phyloP scores from a whole-genome alignment of 2,113 vertebrate species.

The Charina bottae region DNA sequence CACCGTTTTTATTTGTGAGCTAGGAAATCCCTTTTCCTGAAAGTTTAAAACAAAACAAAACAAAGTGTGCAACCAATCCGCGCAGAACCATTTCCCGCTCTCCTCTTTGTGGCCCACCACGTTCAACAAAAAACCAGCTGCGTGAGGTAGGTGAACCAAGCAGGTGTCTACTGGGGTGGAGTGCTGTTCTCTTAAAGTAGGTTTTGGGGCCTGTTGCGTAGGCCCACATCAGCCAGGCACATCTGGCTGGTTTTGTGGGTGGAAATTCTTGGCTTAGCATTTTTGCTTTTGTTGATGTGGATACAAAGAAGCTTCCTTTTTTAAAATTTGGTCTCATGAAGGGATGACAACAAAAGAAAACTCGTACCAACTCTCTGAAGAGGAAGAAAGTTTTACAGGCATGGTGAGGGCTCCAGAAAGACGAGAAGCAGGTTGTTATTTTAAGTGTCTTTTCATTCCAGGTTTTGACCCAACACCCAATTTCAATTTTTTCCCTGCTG shows the following conservation, averaged over 20 bases:
- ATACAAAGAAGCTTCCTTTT: slow-evolving; percentile 67
- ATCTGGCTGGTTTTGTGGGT: slow-evolving; percentile 70
- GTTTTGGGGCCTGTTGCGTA: slow-evolving; percentile 43
- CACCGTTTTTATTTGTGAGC: slow-evolving; percentile 80
- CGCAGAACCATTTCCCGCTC: neutral
- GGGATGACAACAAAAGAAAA: neutral
- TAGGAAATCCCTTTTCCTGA: slow-evolving; percentile 81
- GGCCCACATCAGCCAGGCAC: slow-evolving; percentile 46
- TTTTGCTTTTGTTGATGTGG: slow-evolving; percentile 73
- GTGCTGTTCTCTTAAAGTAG: slow-evolving; percentile 36
- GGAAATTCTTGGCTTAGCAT: slow-evolving; percentile 74
- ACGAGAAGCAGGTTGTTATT: slow-evolving; percentile 55
- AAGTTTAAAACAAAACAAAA: slow-evolving; percentile 50
- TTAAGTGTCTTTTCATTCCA: slow-evolving; percentile 59
- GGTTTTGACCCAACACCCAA: slow-evolving; percentile 51
- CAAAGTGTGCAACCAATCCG: neutral
- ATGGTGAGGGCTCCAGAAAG: slow-evolving; percentile 54
- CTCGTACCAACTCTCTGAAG: slow-evolving; percentile 70
- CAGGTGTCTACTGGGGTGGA: slow-evolving; percentile 76
- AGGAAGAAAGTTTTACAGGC: slow-evolving; percentile 74
- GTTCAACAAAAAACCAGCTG: slow-evolving; percentile 64
- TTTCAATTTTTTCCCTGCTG: slow-evolving; percentile 70
- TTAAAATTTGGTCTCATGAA: slow-evolving; percentile 38
- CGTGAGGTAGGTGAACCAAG: slow-evolving; percentile 73
- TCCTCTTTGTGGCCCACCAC: slow-evolving; percentile 61